phyloP scores from a whole-genome alignment of 2,113 vertebrate genomes.

The Aythya baeri region DNA sequence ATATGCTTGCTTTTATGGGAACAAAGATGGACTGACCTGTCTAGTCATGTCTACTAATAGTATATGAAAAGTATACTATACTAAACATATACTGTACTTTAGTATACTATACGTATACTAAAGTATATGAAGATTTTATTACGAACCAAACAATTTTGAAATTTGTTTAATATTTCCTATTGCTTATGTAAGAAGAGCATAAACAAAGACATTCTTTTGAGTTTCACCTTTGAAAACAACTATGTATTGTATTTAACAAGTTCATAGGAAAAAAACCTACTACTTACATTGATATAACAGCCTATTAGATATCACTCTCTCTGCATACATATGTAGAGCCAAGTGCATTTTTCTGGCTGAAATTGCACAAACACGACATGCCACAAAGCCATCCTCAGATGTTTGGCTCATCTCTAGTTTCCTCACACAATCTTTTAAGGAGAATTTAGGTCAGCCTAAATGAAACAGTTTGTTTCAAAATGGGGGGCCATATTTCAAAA shows the following conservation, averaged over 20 bases:
- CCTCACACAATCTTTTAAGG: slow-evolving; percentile 19
- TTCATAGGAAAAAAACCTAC: not conserved
- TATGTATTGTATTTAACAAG: not conserved
- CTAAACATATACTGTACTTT: too few species aligned
- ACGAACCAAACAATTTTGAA: slow-evolving; percentile 10
- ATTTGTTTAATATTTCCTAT: slow-evolving; percentile 30
- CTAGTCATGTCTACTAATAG: not conserved
- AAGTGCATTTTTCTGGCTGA: slow-evolving; percentile 58
- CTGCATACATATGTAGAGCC: slow-evolving; percentile 41
- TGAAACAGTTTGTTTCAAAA: slow-evolving; percentile 15
- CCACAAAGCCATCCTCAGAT: slow-evolving; percentile 42
- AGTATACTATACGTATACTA: not conserved
- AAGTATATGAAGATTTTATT: slow-evolving; percentile 37
- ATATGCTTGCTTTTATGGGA: not conserved
- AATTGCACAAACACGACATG: slow-evolving; percentile 13
- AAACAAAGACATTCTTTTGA: not conserved
- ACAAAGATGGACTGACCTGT: not conserved
- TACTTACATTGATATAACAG: not conserved
- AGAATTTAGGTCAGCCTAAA: slow-evolving; percentile 39
- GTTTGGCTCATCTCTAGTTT: slow-evolving; percentile 7
- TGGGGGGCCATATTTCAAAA: not conserved
- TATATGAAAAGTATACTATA: too few species aligned
- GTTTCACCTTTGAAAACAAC: not conserved
- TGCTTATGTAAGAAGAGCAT: not conserved
- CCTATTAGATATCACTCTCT: slow-evolving; percentile 26